Evolutionary conservation across 2,113 vertebrate species (phyloP), one percentile per base, ranked within the genome.

Genomic region (Pluvialis apricaria): DNA sequence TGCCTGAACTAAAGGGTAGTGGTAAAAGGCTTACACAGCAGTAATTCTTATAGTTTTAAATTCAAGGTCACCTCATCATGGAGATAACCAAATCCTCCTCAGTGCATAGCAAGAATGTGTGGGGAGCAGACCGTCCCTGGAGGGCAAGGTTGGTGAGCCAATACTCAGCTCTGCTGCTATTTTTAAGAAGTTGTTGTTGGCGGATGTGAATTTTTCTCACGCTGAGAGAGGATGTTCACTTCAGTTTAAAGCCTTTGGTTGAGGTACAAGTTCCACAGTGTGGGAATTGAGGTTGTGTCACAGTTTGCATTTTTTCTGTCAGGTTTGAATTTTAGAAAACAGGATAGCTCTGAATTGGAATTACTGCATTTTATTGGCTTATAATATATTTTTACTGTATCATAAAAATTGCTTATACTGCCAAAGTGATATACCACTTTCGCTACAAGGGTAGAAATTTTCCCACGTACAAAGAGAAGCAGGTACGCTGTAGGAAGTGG

Each of bases 261-360:
- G 26, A 22, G 40, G 32, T 42, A 6, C 29, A 5, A 22, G 13
- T 36, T 58, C 45, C 31, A 10, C 25, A 66, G 34, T 2, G 0
- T 0, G 13, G 9, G 12, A 2, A n/a, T 62, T 80, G 9, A 10
- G 8, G 51, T 29, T 36, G 22, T 0, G 0, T 29, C 13, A 2
- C 4, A 15, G 29, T 57, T 61, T 89, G 52, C 8, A 2, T 51
- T 64, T 52, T 60, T 68, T 44, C 36, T 49, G 28, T 45, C 22
- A 25, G 22, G n/a, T 32, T 26, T 36, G 65, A 11, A 26, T 62
- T 81, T n/a, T n/a, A 66, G 82, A 14, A 25, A 70, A 34, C 21
- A 28, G 61, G 40, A 34, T 16, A 38, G 22, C 31, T 89, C 40
- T 40, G 40, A 61, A 66, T 3, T 40, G 45, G 7, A 4, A 66